Conservation (phyloP, 2,113 vertebrate species). For the Maccullochella peelii region DNA sequence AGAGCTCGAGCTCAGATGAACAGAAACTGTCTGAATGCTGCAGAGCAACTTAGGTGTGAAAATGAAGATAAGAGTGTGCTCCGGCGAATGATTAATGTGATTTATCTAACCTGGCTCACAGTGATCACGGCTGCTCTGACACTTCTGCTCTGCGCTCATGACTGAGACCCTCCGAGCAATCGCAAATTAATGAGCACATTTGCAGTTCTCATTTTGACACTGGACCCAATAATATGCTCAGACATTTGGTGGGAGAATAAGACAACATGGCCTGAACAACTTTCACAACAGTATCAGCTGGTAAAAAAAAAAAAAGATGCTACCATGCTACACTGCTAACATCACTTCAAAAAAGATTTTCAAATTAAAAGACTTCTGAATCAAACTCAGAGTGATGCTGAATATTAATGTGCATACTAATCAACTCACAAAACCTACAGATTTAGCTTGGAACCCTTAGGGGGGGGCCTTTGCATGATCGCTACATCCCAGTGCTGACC, state of each 20-base stretch:
- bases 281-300: background rate
- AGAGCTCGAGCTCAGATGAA: background rate
- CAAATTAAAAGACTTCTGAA: no score
- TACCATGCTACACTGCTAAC: no score
- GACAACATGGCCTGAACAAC: background rate
- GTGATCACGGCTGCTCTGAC: slow-evolving; percentile 9
- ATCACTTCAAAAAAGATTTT: no score
- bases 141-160: slow-evolving; percentile 29
- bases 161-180: slow-evolving; percentile 9
- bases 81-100: background rate
- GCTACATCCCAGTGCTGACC: no score
- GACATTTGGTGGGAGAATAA: background rate
- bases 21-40: background rate
- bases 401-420: no score
- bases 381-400: no score
- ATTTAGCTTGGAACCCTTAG: no score
- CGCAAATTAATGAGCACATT: slow-evolving; percentile 43
- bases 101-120: slow-evolving; percentile 26
- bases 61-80: background rate
- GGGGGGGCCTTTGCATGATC: no score
- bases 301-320: no score
- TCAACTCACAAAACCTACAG: no score
- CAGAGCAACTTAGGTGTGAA: background rate
- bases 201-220: slow-evolving; percentile 17
- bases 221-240: background rate